Evolutionary conservation across 2,888 invertebrate genomes (phyloP).

Genomic region (Mesochorus sp.): DNA sequence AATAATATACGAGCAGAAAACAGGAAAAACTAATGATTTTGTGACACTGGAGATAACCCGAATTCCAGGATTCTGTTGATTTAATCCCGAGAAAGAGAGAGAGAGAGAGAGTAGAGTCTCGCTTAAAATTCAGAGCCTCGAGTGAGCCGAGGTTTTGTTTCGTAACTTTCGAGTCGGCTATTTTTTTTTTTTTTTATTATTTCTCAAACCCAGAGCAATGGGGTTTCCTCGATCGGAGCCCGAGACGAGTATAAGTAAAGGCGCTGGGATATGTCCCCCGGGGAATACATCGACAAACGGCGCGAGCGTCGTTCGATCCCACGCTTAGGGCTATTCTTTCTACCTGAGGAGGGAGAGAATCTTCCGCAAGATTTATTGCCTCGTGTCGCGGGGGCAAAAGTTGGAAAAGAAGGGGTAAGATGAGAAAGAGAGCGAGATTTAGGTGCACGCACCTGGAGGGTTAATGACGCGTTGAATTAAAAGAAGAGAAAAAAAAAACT

Average conservation of each 20-base stretch:
- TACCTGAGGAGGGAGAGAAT: conserved; percentile 61
- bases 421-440: background rate
- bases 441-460: conserved; percentile 63
- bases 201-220: conserved; percentile 26
- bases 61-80: background rate
- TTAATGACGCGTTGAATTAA: conserved; percentile 65
- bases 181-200: background rate
- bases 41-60: background rate
- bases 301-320: conserved; percentile 47
- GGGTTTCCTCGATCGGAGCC: conserved; percentile 27
- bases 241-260: background rate
- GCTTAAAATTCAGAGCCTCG: background rate
- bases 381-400: conserved; percentile 17
- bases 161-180: conserved; percentile 10
- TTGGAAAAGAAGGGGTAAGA: background rate
- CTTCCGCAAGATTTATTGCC: conserved; percentile 67
- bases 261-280: conserved; percentile 32
- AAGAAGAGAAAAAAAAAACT: background rate
- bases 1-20: background rate
- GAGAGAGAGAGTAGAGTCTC: background rate
- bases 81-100: background rate
- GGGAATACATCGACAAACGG: conserved; percentile 32
- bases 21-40: background rate
- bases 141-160: conserved; percentile 12
- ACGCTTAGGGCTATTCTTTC: conserved; percentile 44